Conservation (phyloP, 2,113 vertebrate species). For the Pan paniscus region DNA sequence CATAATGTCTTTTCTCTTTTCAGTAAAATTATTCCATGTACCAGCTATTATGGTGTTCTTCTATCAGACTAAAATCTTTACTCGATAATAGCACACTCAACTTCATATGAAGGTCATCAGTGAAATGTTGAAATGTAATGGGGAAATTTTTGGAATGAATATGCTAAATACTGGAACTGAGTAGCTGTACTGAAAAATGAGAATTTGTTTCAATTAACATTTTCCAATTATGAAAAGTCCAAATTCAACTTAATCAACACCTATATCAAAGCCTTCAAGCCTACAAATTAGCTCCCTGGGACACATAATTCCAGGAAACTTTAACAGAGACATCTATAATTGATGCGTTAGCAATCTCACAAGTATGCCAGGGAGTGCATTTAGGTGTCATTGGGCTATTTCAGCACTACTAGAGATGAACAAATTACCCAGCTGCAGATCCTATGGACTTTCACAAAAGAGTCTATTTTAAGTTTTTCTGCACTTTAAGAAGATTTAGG, state of each 20-base stretch:
- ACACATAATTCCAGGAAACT: constrained; percentile 53
- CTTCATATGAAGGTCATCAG: not conserved
- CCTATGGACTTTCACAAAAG: constrained; percentile 41
- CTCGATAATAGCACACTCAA: not conserved
- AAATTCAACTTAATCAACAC: constrained; percentile 59
- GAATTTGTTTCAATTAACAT: constrained; percentile 57
- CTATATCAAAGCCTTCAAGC: constrained; percentile 44
- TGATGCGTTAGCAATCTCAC: constrained; percentile 27
- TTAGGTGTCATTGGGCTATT: constrained; percentile 61
- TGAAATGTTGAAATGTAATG: constrained; percentile 36
- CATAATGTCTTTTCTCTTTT: not conserved
- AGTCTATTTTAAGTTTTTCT: constrained; percentile 53
- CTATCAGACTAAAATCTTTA: not conserved
- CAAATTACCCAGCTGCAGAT: constrained; percentile 62
- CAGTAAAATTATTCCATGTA: not conserved
- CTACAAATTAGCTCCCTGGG: constrained; percentile 48
- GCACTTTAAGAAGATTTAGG: constrained; percentile 37
- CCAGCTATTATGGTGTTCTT: not conserved
- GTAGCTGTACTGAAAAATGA: not conserved
- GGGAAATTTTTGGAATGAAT: not conserved
- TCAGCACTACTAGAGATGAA: constrained; percentile 43
- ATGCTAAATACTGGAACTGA: not conserved
- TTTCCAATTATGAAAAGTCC: constrained; percentile 56
- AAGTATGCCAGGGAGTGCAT: constrained; percentile 38
- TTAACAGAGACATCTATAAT: constrained; percentile 59